Conservation (phyloP, 2,888 invertebrate species). For the Prosopocoilus inquinatus region DNA sequence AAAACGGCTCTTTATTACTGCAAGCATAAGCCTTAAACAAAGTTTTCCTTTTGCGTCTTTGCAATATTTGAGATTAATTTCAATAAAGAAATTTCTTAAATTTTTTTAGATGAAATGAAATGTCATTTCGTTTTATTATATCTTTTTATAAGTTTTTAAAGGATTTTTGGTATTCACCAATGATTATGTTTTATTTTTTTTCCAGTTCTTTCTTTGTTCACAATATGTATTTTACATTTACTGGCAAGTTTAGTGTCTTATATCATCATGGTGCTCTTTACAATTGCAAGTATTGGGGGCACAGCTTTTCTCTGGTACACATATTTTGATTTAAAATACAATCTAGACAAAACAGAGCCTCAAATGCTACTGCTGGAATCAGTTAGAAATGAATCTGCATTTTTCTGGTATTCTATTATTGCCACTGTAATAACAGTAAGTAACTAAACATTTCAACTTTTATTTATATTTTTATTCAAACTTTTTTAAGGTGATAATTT, state of each 20-base stretch:
- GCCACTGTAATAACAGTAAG: slow-evolving; percentile 85
- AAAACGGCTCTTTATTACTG: too few relatives aligned
- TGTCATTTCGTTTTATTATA: too few relatives aligned
- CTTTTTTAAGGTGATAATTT: slow-evolving; percentile 66
- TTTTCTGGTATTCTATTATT: slow-evolving; percentile 79
- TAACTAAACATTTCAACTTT: slow-evolving; percentile 24
- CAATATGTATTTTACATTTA: slow-evolving; percentile 81
- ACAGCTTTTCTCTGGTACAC: slow-evolving; percentile 87
- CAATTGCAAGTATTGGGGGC: slow-evolving; percentile 72
- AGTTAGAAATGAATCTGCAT: slow-evolving; percentile 81
- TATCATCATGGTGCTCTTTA: slow-evolving; percentile 81
- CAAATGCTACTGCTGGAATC: slow-evolving; percentile 68
- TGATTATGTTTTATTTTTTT: slow-evolving; percentile 34
- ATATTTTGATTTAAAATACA: slow-evolving; percentile 71
- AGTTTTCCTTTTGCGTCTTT: too few relatives aligned
- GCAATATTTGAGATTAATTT: too few relatives aligned
- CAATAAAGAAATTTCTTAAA: too few relatives aligned
- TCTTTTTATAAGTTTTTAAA: too few relatives aligned
- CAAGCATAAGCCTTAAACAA: too few relatives aligned
- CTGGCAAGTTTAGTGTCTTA: slow-evolving; percentile 82
- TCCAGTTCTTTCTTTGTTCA: slow-evolving; percentile 77
- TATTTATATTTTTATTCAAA: slow-evolving; percentile 16
- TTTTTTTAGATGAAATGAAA: too few relatives aligned
- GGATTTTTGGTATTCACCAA: too few relatives aligned
- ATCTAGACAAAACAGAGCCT: slow-evolving; percentile 57